phyloP scores from a whole-genome alignment of 2,888 invertebrate genomes.

The Mycalesis mineus region DNA sequence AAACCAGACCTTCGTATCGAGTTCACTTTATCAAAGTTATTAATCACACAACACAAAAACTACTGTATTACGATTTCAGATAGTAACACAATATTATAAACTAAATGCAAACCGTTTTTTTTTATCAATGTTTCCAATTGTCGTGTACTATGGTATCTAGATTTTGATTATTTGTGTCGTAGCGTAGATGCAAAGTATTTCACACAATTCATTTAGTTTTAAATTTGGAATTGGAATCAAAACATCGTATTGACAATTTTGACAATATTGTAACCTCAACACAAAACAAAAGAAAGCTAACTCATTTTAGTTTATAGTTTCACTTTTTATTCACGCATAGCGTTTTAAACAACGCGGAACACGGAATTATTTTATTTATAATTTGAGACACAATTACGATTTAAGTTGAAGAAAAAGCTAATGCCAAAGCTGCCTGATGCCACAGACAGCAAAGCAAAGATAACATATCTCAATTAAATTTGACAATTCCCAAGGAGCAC shows the following conservation, averaged over 20 bases:
- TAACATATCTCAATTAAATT: background rate
- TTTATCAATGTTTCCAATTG: background rate
- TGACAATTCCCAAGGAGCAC: background rate
- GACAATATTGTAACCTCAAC: conserved; percentile 16
- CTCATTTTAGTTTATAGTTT: background rate
- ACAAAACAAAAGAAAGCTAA: background rate
- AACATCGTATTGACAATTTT: conserved; percentile 23
- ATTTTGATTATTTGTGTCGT: conserved; percentile 1
- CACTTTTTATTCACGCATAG: background rate
- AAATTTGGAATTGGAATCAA: conserved; percentile 21
- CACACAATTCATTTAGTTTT: conserved; percentile 13
- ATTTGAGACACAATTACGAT: background rate
- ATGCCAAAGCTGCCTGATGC: background rate
- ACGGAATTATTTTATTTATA: background rate
- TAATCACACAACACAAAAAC: conserved; percentile 21
- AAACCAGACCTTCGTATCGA: conserved; percentile 13
- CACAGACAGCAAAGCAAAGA: background rate
- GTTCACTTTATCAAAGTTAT: conserved; percentile 22
- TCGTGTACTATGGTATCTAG: background rate
- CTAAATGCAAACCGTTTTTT: background rate
- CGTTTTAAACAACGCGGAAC: background rate
- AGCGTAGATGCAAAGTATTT: background rate
- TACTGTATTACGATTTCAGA: conserved; percentile 19
- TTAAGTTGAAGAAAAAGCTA: background rate
- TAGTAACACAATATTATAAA: conserved; percentile 6